Percentiles rank a stretch among this genome's conserved stretches.
These are phyloP conservation scores for Bombus vancouverensis DNA, from an alignment of 1,140 invertebrate species.

Conservation along the genomic window DNA sequence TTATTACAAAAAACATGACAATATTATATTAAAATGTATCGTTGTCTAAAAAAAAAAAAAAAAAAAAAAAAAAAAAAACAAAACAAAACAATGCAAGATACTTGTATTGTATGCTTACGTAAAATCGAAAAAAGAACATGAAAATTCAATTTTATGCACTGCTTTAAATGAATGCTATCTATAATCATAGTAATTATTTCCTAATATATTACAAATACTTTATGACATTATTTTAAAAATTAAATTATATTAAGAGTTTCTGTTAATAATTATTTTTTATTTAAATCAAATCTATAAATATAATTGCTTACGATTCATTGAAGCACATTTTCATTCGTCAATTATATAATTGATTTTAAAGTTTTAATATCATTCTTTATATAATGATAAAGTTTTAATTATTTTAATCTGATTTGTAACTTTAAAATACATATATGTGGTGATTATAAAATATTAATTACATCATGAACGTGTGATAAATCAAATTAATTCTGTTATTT, in stretches of 20 bases:
- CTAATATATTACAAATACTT: not conserved
- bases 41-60: not conserved
- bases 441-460: not conserved
- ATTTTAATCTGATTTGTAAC: not conserved
- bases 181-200: not conserved
- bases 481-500: not conserved
- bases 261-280: not conserved
- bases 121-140: not conserved
- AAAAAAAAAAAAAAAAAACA: not conserved
- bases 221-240: not conserved
- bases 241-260: not conserved
- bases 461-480: not conserved
- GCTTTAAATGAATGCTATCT: not conserved
- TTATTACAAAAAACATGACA: slow-evolving; percentile 9
- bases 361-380: not conserved
- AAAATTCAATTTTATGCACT: not conserved
- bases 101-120: not conserved
- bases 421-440: not conserved
- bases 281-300: not conserved
- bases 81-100: not conserved
- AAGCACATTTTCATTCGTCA: not conserved
- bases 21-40: not conserved
- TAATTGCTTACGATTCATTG: not conserved
- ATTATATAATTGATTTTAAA: not conserved
- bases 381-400: not conserved